These are phyloP conservation scores for Spodoptera frugiperda DNA, from an alignment of 1,140 invertebrate genomes.

Conservation along the genomic window DNA sequence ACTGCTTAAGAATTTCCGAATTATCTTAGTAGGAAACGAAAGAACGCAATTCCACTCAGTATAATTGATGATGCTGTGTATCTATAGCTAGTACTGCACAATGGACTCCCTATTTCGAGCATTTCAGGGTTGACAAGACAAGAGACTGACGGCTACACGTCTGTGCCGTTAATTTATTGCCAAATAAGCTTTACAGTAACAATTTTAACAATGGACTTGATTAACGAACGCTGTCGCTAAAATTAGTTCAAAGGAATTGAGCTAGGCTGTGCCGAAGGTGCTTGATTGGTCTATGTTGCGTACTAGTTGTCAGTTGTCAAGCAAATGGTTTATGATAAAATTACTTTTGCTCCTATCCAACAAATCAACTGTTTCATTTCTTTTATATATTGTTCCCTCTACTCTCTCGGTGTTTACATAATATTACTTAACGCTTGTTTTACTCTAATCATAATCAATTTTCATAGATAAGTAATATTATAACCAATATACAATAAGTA, in stretches of 20 bases:
- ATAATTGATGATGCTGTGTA: constrained; percentile 34
- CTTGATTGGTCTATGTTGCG: not conserved
- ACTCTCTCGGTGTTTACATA: too few relatives aligned
- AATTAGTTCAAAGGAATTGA: constrained; percentile 6
- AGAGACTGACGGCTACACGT: constrained; percentile 38
- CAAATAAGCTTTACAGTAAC: constrained; percentile 37
- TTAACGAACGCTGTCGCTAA: constrained; percentile 48
- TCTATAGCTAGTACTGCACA: constrained; percentile 6
- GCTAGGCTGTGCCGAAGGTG: not conserved
- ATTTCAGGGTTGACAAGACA: constrained; percentile 43
- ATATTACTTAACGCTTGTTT: too few relatives aligned
- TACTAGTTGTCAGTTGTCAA: too few relatives aligned
- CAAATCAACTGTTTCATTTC: too few relatives aligned
- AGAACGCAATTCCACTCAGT: constrained; percentile 7
- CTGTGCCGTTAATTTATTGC: constrained; percentile 39
- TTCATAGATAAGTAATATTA: too few relatives aligned
- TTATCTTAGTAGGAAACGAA: not conserved
- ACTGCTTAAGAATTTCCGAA: not conserved
- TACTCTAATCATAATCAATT: too few relatives aligned
- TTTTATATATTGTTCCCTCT: too few relatives aligned
- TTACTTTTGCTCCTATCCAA: too few relatives aligned
- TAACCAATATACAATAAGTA: too few relatives aligned
- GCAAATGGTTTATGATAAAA: too few relatives aligned
- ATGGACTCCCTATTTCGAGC: constrained; percentile 29
- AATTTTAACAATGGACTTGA: constrained; percentile 38